A percentile compares a stretch with the other conserved stretches of the same genome.
Conservation (phyloP, 2,113 vertebrate genomes). For the Galemys pyrenaicus region DNA sequence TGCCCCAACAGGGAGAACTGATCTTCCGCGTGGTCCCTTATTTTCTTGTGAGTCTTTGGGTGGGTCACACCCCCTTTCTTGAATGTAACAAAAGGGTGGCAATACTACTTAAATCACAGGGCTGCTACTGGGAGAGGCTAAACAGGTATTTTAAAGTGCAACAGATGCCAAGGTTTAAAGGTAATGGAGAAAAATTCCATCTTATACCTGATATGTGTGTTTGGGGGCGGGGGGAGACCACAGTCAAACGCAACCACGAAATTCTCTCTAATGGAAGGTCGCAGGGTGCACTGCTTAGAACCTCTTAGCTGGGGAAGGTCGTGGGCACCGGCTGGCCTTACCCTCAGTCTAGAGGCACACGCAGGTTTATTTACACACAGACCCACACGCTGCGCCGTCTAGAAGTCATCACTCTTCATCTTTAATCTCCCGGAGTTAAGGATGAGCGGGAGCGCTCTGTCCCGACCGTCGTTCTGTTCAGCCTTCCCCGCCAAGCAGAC, state of each 20-base stretch:
- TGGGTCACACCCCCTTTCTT: slow-evolving; percentile 1
- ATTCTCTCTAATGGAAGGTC: background rate
- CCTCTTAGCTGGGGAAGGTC: background rate
- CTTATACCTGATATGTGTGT: slow-evolving; percentile 32
- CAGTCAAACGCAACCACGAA: background rate
- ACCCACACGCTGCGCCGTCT: background rate
- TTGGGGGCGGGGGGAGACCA: background rate
- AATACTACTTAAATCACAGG: background rate
- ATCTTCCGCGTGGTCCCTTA: background rate
- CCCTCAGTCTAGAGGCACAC: background rate
- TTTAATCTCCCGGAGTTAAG: background rate
- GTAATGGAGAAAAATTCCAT: slow-evolving; percentile 53
- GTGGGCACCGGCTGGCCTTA: background rate
- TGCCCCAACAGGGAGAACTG: background rate
- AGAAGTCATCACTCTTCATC: background rate
- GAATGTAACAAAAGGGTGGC: background rate
- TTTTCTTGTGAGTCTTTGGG: background rate
- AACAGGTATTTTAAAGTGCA: background rate
- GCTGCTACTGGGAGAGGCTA: background rate
- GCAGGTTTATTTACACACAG: background rate
- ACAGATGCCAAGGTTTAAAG: slow-evolving; percentile 24
- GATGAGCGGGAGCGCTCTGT: background rate
- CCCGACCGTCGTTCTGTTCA: background rate
- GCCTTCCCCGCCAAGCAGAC: background rate
- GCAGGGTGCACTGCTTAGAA: background rate